Evolutionary conservation across 1,140 invertebrate species (phyloP).

Genomic region (Microplitis mediator): DNA sequence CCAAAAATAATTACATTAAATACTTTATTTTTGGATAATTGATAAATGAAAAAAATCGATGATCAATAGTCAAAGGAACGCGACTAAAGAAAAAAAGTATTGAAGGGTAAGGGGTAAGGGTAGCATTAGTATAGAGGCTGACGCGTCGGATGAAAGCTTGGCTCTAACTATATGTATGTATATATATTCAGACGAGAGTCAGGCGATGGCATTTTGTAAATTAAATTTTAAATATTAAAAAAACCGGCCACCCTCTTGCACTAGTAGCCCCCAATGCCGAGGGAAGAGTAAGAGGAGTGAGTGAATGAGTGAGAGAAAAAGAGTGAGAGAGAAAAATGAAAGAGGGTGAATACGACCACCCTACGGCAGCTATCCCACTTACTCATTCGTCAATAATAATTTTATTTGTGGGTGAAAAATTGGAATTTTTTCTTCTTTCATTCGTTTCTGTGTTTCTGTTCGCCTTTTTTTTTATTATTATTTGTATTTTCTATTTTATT

Average conservation of each 20-base stretch:
- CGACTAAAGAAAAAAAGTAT: not conserved
- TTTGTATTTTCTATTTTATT: not conserved
- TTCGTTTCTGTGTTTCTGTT: constrained; percentile 32
- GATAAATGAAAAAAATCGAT: not conserved
- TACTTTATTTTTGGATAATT: too few species aligned
- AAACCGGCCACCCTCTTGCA: constrained; percentile 36
- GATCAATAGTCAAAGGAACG: not conserved
- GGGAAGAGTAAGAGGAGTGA: not conserved
- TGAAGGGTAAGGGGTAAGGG: not conserved
- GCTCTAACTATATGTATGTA: constrained; percentile 11
- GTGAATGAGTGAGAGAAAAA: constrained; percentile 4
- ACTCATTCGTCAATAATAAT: constrained; percentile 60
- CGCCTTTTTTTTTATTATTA: not conserved
- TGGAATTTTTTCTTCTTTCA: constrained; percentile 35
- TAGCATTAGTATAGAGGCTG: constrained; percentile 19
- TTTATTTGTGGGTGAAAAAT: constrained; percentile 57
- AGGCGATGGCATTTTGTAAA: constrained; percentile 55
- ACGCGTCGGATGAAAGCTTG: constrained; percentile 34
- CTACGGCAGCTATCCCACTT: constrained; percentile 47
- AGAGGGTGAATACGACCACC: constrained; percentile 26
- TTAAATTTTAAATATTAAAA: constrained; percentile 62
- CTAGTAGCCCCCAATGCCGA: not conserved
- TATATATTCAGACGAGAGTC: constrained; percentile 29
- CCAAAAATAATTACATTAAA: too few species aligned
- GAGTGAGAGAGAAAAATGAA: not conserved